These are phyloP conservation scores for Machimus atricapillus DNA, from an alignment of 2,888 invertebrate genomes.

Conservation along the genomic window DNA sequence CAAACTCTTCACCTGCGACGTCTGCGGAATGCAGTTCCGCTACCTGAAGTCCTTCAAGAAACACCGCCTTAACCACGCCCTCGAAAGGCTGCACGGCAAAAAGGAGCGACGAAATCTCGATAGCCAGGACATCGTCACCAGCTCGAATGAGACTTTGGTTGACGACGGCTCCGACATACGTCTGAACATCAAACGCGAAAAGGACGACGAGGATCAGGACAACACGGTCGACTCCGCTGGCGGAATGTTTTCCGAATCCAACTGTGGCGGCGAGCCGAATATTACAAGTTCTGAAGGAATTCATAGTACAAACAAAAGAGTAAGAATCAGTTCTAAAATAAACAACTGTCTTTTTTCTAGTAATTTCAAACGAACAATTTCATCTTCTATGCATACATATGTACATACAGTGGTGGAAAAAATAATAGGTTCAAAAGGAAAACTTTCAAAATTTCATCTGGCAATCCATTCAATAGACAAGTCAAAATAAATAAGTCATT, in stretches of 20 bases:
- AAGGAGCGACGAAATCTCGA: constrained; percentile 60
- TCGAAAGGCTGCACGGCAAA: constrained; percentile 82
- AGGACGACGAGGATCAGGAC: constrained; percentile 70
- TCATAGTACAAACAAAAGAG: constrained; percentile 63
- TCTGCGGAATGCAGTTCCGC: constrained; percentile 91
- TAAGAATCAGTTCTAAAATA: constrained; percentile 48
- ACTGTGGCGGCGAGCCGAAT: constrained; percentile 61
- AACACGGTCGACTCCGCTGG: constrained; percentile 75
- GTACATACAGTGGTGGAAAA: too few relatives aligned
- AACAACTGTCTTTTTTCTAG: too few relatives aligned
- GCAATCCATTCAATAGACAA: too few relatives aligned
- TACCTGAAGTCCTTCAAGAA: constrained; percentile 91
- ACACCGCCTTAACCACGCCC: constrained; percentile 84
- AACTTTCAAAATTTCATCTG: too few relatives aligned
- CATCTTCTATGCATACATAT: too few relatives aligned
- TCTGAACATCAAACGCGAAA: constrained; percentile 65
- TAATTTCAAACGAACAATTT: background rate
- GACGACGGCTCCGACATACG: constrained; percentile 69
- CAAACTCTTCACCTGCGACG: constrained; percentile 89
- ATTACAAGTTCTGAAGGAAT: constrained; percentile 61
- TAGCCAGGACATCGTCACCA: constrained; percentile 73
- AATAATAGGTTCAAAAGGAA: too few relatives aligned
- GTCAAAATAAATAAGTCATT: too few relatives aligned
- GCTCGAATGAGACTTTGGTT: constrained; percentile 72
- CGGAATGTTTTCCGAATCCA: constrained; percentile 61